Evolutionary conservation across 2,113 vertebrate species (phyloP).

Genomic region (Azemiops feae): DNA sequence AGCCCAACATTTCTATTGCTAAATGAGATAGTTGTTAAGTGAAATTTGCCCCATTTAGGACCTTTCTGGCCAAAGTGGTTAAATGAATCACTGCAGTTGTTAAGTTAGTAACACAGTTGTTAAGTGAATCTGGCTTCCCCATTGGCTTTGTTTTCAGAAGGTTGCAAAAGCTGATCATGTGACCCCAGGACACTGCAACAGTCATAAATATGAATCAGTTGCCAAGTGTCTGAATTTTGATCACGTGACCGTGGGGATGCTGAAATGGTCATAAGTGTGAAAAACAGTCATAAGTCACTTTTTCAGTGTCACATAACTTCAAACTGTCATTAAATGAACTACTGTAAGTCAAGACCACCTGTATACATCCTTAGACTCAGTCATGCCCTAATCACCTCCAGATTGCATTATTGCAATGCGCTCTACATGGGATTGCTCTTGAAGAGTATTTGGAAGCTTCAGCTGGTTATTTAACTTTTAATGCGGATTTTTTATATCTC

Average conservation of each 20-base stretch:
- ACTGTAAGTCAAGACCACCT: neutral
- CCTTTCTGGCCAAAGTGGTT: neutral
- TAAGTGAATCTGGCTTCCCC: neutral
- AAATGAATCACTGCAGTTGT: neutral
- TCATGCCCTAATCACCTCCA: neutral
- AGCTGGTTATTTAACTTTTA: neutral
- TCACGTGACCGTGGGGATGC: neutral
- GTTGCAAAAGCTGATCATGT: neutral
- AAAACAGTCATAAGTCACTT: neutral
- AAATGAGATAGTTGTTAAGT: neutral
- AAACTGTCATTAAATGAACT: neutral
- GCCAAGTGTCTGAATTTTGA: neutral
- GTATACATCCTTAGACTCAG: neutral
- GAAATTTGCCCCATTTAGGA: neutral
- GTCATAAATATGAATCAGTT: neutral
- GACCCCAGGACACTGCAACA: neutral
- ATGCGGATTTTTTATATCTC: neutral
- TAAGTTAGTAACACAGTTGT: neutral
- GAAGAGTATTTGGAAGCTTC: neutral
- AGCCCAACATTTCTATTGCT: neutral
- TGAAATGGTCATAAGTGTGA: neutral
- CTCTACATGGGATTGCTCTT: neutral
- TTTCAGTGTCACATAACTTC: neutral
- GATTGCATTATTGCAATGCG: neutral
- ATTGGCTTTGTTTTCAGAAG: neutral